Conservation (phyloP, 2,888 invertebrate species). For the Catocala sponsa region DNA sequence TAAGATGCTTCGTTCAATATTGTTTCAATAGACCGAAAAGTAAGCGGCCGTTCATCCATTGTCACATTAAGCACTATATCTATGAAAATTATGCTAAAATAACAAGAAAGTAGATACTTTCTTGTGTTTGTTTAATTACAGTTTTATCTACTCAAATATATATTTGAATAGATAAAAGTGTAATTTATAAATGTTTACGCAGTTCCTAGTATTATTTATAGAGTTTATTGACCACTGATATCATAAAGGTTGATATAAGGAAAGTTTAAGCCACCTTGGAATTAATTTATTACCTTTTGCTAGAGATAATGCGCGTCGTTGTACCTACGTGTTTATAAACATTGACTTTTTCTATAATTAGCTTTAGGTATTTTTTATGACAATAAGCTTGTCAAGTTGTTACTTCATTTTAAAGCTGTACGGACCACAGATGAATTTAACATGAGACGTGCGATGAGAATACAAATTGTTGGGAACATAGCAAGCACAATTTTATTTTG, state of each 20-base stretch:
- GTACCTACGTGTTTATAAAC: background rate
- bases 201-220: constrained; percentile 8
- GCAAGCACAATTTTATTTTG: background rate
- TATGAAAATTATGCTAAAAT: no score
- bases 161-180: no score
- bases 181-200: background rate
- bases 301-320: constrained; percentile 13
- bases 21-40: no score
- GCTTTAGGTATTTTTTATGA: background rate
- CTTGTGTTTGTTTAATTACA: no score
- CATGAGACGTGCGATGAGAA: constrained; percentile 14
- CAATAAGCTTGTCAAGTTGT: background rate
- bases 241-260: constrained; percentile 27
- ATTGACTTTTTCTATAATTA: constrained; percentile 2
- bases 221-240: constrained; percentile 21
- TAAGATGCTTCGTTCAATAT: no score
- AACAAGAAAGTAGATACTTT: no score
- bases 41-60: no score
- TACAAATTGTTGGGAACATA: constrained; percentile 6
- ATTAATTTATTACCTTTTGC: constrained; percentile 28
- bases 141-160: no score
- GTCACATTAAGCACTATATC: no score
- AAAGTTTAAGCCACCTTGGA: constrained; percentile 32
- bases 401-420: background rate
- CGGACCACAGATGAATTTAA: background rate